Conservation (phyloP, 2,113 vertebrate species). For the Spermophilus dauricus region DNA sequence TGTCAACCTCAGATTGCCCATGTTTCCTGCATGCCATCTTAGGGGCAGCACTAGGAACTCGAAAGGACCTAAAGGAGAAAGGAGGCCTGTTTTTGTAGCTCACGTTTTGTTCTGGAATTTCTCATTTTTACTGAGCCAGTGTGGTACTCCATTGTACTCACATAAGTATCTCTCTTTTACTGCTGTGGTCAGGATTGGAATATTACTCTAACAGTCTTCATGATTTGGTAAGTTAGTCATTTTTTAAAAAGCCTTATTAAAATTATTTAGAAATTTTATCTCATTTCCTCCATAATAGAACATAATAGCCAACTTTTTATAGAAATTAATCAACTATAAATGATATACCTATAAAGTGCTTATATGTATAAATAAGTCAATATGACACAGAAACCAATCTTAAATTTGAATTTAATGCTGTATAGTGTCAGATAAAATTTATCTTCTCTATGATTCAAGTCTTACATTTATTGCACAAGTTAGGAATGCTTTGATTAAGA, state of each 20-base stretch:
- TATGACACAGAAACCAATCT: conserved; percentile 23
- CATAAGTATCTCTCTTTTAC: neutral
- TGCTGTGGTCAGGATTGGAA: neutral
- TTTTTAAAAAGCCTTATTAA: neutral
- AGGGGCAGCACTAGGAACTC: neutral
- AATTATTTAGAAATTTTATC: conserved; percentile 57
- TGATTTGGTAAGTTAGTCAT: conserved; percentile 41
- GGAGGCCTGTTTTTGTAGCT: neutral
- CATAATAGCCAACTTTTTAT: conserved; percentile 54
- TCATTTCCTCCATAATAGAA: conserved; percentile 49
- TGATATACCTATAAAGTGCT: conserved; percentile 35
- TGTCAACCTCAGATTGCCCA: neutral
- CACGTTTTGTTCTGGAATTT: neutral
- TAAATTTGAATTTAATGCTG: conserved; percentile 62
- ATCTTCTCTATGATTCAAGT: conserved; percentile 34
- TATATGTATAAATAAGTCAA: conserved; percentile 9
- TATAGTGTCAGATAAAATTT: conserved; percentile 52
- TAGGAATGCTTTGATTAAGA: conserved; percentile 26
- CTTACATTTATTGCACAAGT: conserved; percentile 61
- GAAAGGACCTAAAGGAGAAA: neutral
- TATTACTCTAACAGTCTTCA: neutral
- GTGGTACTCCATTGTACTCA: neutral
- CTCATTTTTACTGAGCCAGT: neutral
- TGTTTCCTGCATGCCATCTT: neutral
- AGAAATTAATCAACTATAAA: conserved; percentile 62